A percentile compares a stretch with the other conserved stretches of the same genome.
Evolutionary conservation across 23 tunicate genomes (phyloP).

Genomic region (Trididemnum miniatum): DNA sequence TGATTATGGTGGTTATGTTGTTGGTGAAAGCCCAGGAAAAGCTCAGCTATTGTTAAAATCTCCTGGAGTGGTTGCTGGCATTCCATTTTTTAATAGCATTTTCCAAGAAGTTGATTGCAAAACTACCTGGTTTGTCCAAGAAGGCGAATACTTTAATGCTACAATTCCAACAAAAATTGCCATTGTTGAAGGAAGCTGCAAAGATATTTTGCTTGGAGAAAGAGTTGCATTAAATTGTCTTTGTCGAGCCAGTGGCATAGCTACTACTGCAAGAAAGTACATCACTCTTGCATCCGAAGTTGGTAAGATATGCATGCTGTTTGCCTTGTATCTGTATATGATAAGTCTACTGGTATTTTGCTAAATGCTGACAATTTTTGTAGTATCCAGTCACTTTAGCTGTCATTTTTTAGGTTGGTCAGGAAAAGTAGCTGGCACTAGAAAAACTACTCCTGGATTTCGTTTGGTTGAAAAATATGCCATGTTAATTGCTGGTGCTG

Average conservation of each 20-base stretch:
- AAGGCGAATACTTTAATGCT: neutral
- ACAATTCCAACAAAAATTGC: slow-evolving; percentile 1
- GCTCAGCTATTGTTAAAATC: slow-evolving; percentile 60
- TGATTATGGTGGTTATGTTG: slow-evolving; percentile 61
- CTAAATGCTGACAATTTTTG: too few species aligned
- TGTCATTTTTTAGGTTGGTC: slow-evolving; percentile 55
- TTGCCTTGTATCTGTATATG: too few species aligned
- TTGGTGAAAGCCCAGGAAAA: slow-evolving; percentile 29
- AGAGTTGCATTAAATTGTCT: slow-evolving; percentile 66
- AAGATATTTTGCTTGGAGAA: slow-evolving; percentile 57
- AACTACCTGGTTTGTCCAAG: slow-evolving; percentile 31
- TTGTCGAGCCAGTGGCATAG: slow-evolving; percentile 62
- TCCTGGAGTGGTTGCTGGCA: slow-evolving; percentile 52
- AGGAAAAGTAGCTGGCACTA: slow-evolving; percentile 60
- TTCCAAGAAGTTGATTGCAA: slow-evolving; percentile 48
- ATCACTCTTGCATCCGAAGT: neutral
- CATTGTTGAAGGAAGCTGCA: slow-evolving; percentile 31
- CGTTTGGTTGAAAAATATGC: slow-evolving; percentile 80
- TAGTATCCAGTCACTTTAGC: too few species aligned
- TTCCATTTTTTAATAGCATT: slow-evolving; percentile 66
- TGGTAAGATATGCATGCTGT: too few species aligned
- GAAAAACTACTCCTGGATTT: slow-evolving; percentile 87
- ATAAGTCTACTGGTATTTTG: too few species aligned
- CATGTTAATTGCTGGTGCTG: slow-evolving; percentile 66
- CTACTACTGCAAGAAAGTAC: slow-evolving; percentile 32